Evolutionary conservation across 2,888 invertebrate species (phyloP).

Genomic region (Maniola hyperantus): DNA sequence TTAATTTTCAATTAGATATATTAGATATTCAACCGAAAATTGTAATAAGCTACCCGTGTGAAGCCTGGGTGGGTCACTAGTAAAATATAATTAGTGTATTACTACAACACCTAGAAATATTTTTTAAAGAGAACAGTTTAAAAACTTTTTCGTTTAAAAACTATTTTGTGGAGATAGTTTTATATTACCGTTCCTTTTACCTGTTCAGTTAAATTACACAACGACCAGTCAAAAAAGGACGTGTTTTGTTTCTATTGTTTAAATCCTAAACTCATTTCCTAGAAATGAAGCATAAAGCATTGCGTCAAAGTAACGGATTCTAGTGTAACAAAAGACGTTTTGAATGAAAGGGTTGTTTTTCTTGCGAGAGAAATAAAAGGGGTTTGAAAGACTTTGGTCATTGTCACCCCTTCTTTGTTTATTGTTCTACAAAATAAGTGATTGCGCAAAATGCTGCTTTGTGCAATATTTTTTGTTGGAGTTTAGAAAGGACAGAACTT

Average conservation of each 20-base stretch:
- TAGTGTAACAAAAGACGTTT: constrained; percentile 58
- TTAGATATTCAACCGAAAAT: no score
- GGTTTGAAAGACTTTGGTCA: constrained; percentile 62
- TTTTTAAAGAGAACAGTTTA: background rate
- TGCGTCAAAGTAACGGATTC: constrained; percentile 71
- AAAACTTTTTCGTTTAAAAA: background rate
- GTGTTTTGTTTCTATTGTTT: constrained; percentile 23
- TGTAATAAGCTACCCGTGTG: no score
- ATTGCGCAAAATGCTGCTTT: constrained; percentile 68
- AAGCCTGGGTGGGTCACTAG: no score
- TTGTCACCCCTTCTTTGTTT: constrained; percentile 74
- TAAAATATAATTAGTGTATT: no score
- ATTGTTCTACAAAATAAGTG: constrained; percentile 58
- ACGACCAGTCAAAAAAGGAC: constrained; percentile 11
- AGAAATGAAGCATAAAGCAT: constrained; percentile 61
- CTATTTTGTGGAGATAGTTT: constrained; percentile 1
- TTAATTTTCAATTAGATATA: no score
- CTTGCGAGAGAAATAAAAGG: constrained; percentile 67
- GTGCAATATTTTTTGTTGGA: constrained; percentile 51
- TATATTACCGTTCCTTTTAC: constrained; percentile 14
- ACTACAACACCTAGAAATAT: background rate
- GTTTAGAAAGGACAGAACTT: constrained; percentile 46
- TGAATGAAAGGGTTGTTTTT: constrained; percentile 78
- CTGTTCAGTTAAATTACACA: constrained; percentile 18
- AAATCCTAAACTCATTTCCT: constrained; percentile 46